Conservation (phyloP, 2,888 invertebrate species). For the Macaria liturata region DNA sequence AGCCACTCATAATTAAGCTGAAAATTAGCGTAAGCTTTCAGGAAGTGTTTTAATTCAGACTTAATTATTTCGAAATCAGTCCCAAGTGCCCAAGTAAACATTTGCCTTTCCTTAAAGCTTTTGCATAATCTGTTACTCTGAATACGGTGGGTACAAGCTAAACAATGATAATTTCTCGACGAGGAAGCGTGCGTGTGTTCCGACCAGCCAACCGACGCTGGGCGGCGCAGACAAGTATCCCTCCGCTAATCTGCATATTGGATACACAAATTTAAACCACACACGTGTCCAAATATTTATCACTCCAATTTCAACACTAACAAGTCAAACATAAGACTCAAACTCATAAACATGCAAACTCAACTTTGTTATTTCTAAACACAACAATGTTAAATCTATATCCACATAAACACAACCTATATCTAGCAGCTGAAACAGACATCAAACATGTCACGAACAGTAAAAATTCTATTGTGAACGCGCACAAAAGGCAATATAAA, state of each 20-base stretch:
- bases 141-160: conserved; percentile 46
- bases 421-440: conserved; percentile 36
- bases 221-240: conserved; percentile 68
- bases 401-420: conserved; percentile 32
- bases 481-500: conserved; percentile 37
- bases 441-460: conserved; percentile 32
- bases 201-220: conserved; percentile 51
- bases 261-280: conserved; percentile 52
- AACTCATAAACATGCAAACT: conserved; percentile 11
- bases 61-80: conserved; percentile 21
- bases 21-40: not conserved
- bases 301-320: conserved; percentile 39
- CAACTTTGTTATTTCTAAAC: conserved; percentile 21
- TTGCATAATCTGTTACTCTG: conserved; percentile 27
- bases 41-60: conserved; percentile 14
- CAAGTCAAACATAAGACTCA: conserved; percentile 32
- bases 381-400: conserved; percentile 34
- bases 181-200: conserved; percentile 51
- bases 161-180: conserved; percentile 71
- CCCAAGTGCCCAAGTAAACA: conserved; percentile 23
- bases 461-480: conserved; percentile 34
- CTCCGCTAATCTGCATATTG: conserved; percentile 75
- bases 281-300: conserved; percentile 35
- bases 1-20: conserved; percentile 1
- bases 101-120: conserved; percentile 23